Percentiles rank a stretch among this genome's conserved stretches.
phyloP scores from a whole-genome alignment of 1,140 invertebrate species.

The Agrilus planipennis region DNA sequence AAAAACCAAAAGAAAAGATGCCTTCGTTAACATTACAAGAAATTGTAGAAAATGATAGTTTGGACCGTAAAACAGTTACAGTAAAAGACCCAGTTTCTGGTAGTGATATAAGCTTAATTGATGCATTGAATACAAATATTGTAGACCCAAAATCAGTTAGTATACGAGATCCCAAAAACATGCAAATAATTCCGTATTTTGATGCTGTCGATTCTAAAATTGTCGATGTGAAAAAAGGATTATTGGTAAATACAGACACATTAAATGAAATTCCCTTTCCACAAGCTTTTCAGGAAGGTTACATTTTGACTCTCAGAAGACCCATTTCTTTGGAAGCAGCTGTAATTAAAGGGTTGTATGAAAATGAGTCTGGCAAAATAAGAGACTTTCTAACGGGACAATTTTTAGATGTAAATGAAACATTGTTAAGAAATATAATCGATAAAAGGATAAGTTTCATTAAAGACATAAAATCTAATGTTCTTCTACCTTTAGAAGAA shows the following conservation, averaged over 20 bases:
- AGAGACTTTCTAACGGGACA: slow-evolving; percentile 58
- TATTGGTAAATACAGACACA: slow-evolving; percentile 56
- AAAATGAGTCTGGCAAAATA: slow-evolving; percentile 56
- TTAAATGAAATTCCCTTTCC: slow-evolving; percentile 54
- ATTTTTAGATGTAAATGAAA: slow-evolving; percentile 57
- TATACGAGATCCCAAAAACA: slow-evolving; percentile 54
- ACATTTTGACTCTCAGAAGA: slow-evolving; percentile 50
- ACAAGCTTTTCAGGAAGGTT: slow-evolving; percentile 56
- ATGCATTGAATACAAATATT: slow-evolving; percentile 59
- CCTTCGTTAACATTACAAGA: slow-evolving; percentile 43
- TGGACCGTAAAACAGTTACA: slow-evolving; percentile 49
- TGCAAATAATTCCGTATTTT: slow-evolving; percentile 56
- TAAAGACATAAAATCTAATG: slow-evolving; percentile 58
- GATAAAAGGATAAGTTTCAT: slow-evolving; percentile 74
- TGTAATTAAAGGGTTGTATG: slow-evolving; percentile 58
- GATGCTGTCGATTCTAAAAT: slow-evolving; percentile 67
- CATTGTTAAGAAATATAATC: slow-evolving; percentile 65
- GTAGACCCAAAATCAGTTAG: slow-evolving; percentile 63
- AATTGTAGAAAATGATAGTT: slow-evolving; percentile 51
- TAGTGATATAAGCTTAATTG: slow-evolving; percentile 46
- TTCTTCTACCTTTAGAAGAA: slow-evolving; percentile 54
- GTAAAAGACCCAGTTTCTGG: slow-evolving; percentile 51
- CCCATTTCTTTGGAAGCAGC: slow-evolving; percentile 67
- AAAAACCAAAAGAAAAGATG: slow-evolving; percentile 37
- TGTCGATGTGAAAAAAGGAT: slow-evolving; percentile 60